Conservation (phyloP, 2,797 vertebrate species). For the Moxostoma hubbsi region DNA sequence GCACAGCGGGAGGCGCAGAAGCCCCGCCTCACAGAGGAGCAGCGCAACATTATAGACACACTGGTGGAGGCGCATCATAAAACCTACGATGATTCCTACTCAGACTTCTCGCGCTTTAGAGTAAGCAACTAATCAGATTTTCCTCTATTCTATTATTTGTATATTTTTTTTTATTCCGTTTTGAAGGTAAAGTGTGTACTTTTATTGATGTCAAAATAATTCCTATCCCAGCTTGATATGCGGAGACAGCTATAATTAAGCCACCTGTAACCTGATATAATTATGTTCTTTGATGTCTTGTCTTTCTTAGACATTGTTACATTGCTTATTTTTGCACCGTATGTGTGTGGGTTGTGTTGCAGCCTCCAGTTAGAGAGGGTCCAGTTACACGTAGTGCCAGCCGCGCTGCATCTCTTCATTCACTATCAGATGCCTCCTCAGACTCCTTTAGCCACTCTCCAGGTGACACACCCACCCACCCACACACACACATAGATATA, state of each 20-base stretch:
- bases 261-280: too few species aligned
- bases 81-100: constrained; percentile 92
- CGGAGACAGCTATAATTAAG: too few species aligned
- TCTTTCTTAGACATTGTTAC: too few species aligned
- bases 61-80: constrained; percentile 94
- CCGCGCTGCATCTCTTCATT: constrained; percentile 80
- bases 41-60: constrained; percentile 83
- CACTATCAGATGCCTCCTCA: constrained; percentile 82
- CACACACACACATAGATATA: constrained; percentile 1
- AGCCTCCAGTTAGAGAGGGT: constrained; percentile 86
- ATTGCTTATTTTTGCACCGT: not conserved
- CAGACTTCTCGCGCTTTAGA: constrained; percentile 92
- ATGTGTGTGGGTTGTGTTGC: constrained; percentile 49
- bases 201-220: too few species aligned
- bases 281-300: too few species aligned
- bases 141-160: not conserved
- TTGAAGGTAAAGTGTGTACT: too few species aligned
- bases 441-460: constrained; percentile 85
- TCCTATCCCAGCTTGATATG: too few species aligned
- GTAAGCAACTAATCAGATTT: constrained; percentile 67
- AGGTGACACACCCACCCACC: constrained; percentile 72
- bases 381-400: constrained; percentile 69
- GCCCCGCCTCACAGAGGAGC: constrained; percentile 88
- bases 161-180: not conserved
- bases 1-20: constrained; percentile 85